A percentile compares a stretch with the other conserved stretches of the same genome.
Evolutionary conservation across 2,113 vertebrate species (phyloP).

Genomic region (Plecturocebus donacophilus): DNA sequence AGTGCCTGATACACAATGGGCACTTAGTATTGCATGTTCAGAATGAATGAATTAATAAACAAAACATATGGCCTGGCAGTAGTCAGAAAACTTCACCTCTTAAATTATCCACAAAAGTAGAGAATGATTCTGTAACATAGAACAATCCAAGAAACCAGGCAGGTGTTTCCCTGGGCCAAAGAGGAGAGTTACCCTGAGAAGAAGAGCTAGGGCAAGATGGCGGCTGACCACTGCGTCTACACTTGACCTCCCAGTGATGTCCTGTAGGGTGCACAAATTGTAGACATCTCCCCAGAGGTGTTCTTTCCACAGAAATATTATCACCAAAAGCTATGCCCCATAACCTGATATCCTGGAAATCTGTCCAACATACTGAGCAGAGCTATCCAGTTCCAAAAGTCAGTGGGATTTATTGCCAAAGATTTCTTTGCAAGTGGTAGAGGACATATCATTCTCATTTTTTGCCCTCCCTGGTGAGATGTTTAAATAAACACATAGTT

Average conservation of each 20-base stretch:
- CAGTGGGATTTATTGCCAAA: slow-evolving; percentile 66
- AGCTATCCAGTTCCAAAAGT: slow-evolving; percentile 67
- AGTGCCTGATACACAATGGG: not conserved
- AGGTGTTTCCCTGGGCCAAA: not conserved
- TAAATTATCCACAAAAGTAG: not conserved
- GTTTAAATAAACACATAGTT: slow-evolving; percentile 69
- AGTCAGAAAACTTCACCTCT: not conserved
- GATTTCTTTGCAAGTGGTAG: slow-evolving; percentile 51
- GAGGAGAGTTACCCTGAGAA: not conserved
- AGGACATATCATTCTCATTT: slow-evolving; percentile 68
- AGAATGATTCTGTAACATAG: not conserved
- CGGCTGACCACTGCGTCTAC: not conserved
- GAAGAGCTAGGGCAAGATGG: not conserved
- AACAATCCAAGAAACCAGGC: not conserved
- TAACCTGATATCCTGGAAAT: slow-evolving; percentile 51
- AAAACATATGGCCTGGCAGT: not conserved
- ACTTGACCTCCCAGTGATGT: not conserved
- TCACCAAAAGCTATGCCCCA: slow-evolving; percentile 18
- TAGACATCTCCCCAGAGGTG: not conserved
- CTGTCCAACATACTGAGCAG: not conserved
- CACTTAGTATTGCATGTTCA: not conserved
- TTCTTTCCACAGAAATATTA: not conserved
- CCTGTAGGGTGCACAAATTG: too few relatives aligned
- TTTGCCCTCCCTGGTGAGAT: slow-evolving; percentile 47
- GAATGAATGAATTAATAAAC: not conserved